phyloP scores from a whole-genome alignment of 2,888 invertebrate genomes.

The Drosophila helvetica region DNA sequence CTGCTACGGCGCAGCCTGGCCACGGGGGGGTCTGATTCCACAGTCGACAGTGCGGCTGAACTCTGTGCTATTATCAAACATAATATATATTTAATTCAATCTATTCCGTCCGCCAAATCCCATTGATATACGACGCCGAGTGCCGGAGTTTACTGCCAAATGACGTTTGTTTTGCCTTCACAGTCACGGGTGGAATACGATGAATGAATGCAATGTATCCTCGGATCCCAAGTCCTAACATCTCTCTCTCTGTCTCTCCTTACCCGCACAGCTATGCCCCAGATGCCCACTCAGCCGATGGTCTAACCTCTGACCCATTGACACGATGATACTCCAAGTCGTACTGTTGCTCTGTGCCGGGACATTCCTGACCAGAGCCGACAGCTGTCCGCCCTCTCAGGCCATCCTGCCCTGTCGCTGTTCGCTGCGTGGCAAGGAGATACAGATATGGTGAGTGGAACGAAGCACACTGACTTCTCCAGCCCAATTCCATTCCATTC shows the following conservation, averaged over 20 bases:
- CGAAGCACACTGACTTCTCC: not conserved
- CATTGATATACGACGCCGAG: slow-evolving; percentile 19
- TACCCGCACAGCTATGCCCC: slow-evolving; percentile 55
- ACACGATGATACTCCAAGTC: slow-evolving; percentile 54
- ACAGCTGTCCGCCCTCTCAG: slow-evolving; percentile 89
- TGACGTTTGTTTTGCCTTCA: slow-evolving; percentile 21
- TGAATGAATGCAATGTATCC: too few species aligned
- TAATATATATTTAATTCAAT: slow-evolving; percentile 37
- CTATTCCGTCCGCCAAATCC: not conserved
- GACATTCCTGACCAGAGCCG: slow-evolving; percentile 46
- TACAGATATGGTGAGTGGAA: slow-evolving; percentile 91
- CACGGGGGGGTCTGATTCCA: slow-evolving; percentile 27
- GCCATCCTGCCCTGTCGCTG: slow-evolving; percentile 93
- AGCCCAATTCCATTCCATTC: not conserved
- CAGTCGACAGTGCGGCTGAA: slow-evolving; percentile 4
- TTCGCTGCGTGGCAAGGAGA: slow-evolving; percentile 89
- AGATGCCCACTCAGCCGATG: slow-evolving; percentile 21
- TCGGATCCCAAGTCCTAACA: too few species aligned
- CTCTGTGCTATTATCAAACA: slow-evolving; percentile 12
- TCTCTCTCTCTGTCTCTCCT: not conserved
- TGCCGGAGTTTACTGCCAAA: not conserved
- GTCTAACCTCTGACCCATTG: slow-evolving; percentile 16
- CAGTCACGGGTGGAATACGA: not conserved
- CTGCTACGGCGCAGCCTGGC: slow-evolving; percentile 1
- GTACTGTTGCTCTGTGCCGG: slow-evolving; percentile 50